Base-by-base conservation (phyloP, 2,797 vertebrate species). In the Microtus californicus region DNA sequence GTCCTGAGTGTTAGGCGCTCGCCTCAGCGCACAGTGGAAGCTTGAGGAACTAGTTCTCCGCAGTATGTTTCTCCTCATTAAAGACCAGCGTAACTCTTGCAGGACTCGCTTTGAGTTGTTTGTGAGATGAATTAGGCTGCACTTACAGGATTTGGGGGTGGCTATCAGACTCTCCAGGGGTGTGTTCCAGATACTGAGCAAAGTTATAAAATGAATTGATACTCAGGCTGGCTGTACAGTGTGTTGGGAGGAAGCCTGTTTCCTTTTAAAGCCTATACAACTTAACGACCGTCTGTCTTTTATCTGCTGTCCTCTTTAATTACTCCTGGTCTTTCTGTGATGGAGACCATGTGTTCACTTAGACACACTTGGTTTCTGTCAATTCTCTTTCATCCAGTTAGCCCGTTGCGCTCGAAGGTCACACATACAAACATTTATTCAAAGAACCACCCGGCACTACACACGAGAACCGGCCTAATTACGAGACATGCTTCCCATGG, bases 291-390 rank as follows among this genome's bases (percentile, higher is more conserved):
- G 95, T 94, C 95, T 97, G 97, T 87, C 97, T 98, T 98, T 95
- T 94, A 92, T 97, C 97, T 97, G 81, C 82, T 96, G 97, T 96
- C 95, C 56, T 81, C 29, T 95, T 95, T 89, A 95, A 97, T 97
- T 93, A 94, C 89, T 92, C 65, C 93, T 87, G 56, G 81, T 29
- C 90, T 90, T 97, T 94, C 61, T 87, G 80, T 96, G 87, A 97
- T 97, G 61, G 81, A 96, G 90, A 91, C 92, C 95, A 96, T 96
- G 80, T 96, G 96, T 14, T 92, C 94, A 87, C 65, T 76, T 48
- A 90, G 91, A 93, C 97, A 95, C 79, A 89, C 90, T 97, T 96
- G 94, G 95, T 94, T 97, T 97, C 90, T 96, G 93, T 97, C 96
- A 96, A 76, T 63, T 95, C 45, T 61, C 94, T 96, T 97, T 96